A percentile compares a stretch with the other conserved stretches of the same genome.
These are phyloP conservation scores for Cryptops parisi DNA, from an alignment of 2,888 invertebrate genomes.

Conservation along the genomic window DNA sequence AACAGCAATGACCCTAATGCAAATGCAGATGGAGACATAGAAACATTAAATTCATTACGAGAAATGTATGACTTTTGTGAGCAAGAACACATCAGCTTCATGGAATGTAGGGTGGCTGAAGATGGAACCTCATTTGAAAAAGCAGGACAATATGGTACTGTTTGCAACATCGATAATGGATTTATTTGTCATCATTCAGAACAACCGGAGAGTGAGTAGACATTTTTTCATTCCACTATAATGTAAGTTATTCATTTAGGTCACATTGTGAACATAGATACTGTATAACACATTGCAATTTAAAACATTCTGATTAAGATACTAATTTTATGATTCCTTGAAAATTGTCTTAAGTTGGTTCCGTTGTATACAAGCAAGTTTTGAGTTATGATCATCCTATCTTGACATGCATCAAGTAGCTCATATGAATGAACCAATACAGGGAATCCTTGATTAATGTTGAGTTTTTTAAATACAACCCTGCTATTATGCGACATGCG, in stretches of 20 bases:
- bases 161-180: slow-evolving; percentile 18
- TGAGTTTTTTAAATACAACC: too few relatives aligned
- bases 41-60: slow-evolving; percentile 19
- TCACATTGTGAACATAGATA: too few relatives aligned
- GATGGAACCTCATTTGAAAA: slow-evolving; percentile 21
- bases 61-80: slow-evolving; percentile 22
- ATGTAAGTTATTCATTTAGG: not conserved
- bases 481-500: too few relatives aligned
- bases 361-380: too few relatives aligned
- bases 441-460: too few relatives aligned
- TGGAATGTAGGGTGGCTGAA: slow-evolving; percentile 28
- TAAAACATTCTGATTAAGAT: too few relatives aligned
- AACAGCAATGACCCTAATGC: slow-evolving; percentile 24
- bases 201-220: slow-evolving; percentile 13
- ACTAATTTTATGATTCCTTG: too few relatives aligned
- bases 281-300: too few relatives aligned
- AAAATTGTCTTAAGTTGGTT: too few relatives aligned
- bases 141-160: slow-evolving; percentile 24
- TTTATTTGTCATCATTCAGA: slow-evolving; percentile 17
- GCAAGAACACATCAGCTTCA: slow-evolving; percentile 22
- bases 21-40: slow-evolving; percentile 19
- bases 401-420: too few relatives aligned
- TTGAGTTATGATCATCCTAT: too few relatives aligned
- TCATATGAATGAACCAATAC: too few relatives aligned
- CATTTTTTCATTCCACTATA: not conserved